Base-by-base conservation (phyloP, 1,140 invertebrate genomes). In the Micrasema minimum region DNA sequence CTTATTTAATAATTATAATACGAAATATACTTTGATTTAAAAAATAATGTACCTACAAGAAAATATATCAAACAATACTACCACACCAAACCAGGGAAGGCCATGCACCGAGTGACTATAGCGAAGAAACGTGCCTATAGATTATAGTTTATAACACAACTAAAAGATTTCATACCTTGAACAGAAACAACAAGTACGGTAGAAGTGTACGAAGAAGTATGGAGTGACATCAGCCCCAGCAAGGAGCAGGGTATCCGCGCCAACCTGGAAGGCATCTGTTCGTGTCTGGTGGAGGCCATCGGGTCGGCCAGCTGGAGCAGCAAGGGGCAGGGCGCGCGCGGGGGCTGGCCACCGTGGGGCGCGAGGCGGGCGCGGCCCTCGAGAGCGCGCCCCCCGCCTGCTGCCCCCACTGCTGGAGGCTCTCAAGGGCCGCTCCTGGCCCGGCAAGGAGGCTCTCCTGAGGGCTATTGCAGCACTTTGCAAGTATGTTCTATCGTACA, bases 201-300 rank as follows among this genome's bases (percentile, higher is more conserved):
- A 50, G 89, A 92, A 75, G 81, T 92, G 20, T 97, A 94, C 92
- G 90, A 92, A 71, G 95, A 97, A 78, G 83, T 97, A 2, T 98
- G 96, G 96, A 87, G 87, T 23, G 95, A 97, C 77, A 88, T 94
- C 18, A 92, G 93, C 45, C 93, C 94, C 10, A 91, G 93, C 9
- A 92, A 90, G 0, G 95, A 96, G 83, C 88, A 87, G 37, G 94
- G 92, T 22, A 90, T 97, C 46, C 85, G 89, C 31, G 87, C 92
- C 61, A 92, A 97, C 80, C 79, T 96, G 23, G 81, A 87, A 45
- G 88, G 90, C 55, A 93, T 97, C 48, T 89, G 91, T 31, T 81
- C 85, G 26, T 88, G 92, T 48, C 84, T 95, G 12, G 88, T 91
- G 50, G 80, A 81, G 0, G 88, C 90, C 0, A 83, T 96, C 1